A percentile compares a stretch with the other conserved stretches of the same genome.
Conservation (phyloP, 2,888 invertebrate genomes). For the Syrphus vitripennis region DNA sequence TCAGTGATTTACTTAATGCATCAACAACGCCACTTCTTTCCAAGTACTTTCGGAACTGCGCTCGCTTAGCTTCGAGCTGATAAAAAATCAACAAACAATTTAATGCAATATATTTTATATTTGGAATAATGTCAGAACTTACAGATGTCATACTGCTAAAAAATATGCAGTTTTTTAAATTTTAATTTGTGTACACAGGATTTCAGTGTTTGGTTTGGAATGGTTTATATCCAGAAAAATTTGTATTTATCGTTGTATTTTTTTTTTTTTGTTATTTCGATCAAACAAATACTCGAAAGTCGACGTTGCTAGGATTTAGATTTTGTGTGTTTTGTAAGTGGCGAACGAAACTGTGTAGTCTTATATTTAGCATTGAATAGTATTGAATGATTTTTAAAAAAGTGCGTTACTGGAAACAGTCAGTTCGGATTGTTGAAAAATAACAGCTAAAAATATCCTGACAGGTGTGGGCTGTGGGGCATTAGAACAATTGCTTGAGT, state of each 20-base stretch:
- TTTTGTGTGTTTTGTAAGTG: not conserved
- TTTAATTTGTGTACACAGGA: not conserved
- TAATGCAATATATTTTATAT: not conserved
- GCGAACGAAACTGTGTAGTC: too few relatives aligned
- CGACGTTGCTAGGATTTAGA: conserved; percentile 32
- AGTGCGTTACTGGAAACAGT: too few relatives aligned
- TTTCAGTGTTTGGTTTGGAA: not conserved
- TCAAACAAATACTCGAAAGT: conserved; percentile 60
- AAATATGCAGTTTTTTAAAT: not conserved
- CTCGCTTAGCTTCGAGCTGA: conserved; percentile 80
- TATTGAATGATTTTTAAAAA: too few relatives aligned
- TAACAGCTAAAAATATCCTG: too few relatives aligned
- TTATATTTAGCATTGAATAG: too few relatives aligned
- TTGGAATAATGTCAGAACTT: conserved; percentile 59
- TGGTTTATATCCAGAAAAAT: not conserved
- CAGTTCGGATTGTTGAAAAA: too few relatives aligned
- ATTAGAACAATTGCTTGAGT: too few relatives aligned
- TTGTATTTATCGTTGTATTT: not conserved
- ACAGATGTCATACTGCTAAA: conserved; percentile 77
- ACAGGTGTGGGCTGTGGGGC: too few relatives aligned
- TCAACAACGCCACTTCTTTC: conserved; percentile 80
- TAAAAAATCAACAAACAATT: not conserved
- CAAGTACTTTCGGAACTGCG: conserved; percentile 80
- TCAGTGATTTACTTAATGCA: conserved; percentile 79
- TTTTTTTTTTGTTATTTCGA: conserved; percentile 60